These are phyloP conservation scores for Malurus splendens DNA, from an alignment of 2,797 vertebrate genomes.

Conservation along the genomic window DNA sequence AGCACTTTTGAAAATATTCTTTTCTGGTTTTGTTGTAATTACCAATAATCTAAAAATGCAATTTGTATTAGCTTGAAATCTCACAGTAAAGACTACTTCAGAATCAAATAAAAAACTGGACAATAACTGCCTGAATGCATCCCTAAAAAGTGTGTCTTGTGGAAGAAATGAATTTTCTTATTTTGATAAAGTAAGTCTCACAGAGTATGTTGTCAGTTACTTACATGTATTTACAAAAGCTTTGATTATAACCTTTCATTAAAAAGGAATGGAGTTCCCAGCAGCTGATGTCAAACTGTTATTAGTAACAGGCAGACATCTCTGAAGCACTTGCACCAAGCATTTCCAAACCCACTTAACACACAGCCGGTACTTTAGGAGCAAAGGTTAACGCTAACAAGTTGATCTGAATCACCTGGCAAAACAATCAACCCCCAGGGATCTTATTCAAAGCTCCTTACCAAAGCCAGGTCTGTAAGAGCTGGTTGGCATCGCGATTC, in stretches of 20 bases:
- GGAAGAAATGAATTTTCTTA: neutral
- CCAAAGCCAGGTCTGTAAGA: neutral
- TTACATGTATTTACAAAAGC: neutral
- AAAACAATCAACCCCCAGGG: neutral
- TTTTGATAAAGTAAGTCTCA: neutral
- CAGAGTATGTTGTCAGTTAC: neutral
- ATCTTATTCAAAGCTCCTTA: neutral
- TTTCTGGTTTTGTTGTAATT: neutral
- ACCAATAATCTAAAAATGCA: neutral
- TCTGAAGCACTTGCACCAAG: neutral
- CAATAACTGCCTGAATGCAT: neutral
- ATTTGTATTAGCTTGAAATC: neutral
- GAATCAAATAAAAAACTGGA: neutral
- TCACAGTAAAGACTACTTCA: neutral
- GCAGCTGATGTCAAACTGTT: neutral
- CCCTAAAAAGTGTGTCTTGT: neutral
- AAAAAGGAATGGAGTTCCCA: neutral
- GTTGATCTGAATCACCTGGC: neutral
- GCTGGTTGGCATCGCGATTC: no score
- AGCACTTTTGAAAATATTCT: neutral
- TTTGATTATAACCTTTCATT: neutral
- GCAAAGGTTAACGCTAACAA: neutral
- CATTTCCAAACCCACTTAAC: neutral
- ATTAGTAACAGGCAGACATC: neutral
- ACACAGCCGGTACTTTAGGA: neutral